phyloP scores from a whole-genome alignment of 2,888 invertebrate species.

The Lochmaea capreae region DNA sequence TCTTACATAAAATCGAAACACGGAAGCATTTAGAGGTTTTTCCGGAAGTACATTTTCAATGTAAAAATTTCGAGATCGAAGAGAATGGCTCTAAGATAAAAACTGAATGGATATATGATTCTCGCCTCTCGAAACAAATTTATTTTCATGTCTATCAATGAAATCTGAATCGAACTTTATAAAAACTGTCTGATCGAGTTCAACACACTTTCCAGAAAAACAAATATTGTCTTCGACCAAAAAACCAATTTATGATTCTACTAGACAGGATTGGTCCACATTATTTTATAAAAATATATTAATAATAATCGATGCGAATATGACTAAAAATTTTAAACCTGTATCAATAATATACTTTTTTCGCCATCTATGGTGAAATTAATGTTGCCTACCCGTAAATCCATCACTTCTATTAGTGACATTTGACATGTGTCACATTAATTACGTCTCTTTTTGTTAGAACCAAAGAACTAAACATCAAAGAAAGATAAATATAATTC shows the following conservation, averaged over 20 bases:
- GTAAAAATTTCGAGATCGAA: background rate
- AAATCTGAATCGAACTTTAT: constrained; percentile 2
- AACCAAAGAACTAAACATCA: too few species aligned
- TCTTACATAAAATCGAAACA: background rate
- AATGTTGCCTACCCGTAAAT: too few species aligned
- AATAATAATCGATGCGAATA: too few species aligned
- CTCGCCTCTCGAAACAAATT: constrained; percentile 1
- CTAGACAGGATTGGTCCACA: background rate
- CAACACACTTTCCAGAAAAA: constrained; percentile 1
- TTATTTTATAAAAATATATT: background rate
- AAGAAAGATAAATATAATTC: too few species aligned
- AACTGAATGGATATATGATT: constrained; percentile 11
- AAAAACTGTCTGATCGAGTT: constrained; percentile 16
- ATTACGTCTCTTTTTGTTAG: too few species aligned
- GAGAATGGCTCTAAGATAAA: background rate
- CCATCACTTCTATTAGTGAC: too few species aligned
- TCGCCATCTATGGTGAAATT: too few species aligned
- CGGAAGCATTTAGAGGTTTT: background rate
- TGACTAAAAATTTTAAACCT: too few species aligned
- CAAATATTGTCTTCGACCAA: background rate
- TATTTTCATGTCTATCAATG: constrained; percentile 19
- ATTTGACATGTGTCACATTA: too few species aligned
- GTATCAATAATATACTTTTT: too few species aligned
- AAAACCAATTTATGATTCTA: background rate
- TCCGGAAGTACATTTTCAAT: background rate